These are phyloP conservation scores for Oryctes rhinoceros DNA, from an alignment of 1,140 invertebrate genomes.

Conservation along the genomic window DNA sequence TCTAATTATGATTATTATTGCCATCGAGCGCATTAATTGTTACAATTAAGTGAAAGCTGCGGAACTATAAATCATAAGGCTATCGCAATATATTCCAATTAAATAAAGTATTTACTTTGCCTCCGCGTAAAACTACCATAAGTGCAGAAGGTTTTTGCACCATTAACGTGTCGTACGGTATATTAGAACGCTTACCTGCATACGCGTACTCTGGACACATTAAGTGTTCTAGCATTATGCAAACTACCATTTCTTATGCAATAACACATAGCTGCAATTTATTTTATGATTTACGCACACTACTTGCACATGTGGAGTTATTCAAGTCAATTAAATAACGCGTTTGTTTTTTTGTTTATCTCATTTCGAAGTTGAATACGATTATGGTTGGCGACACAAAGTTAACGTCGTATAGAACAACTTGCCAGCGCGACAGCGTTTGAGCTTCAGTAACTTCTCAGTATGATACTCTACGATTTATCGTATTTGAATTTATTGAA, in stretches of 20 bases:
- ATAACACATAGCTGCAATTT: constrained; percentile 13
- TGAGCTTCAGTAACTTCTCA: too few relatives aligned
- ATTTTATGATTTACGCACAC: constrained; percentile 28
- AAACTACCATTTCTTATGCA: constrained; percentile 22
- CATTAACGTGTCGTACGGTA: constrained; percentile 9
- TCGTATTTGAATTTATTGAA: too few relatives aligned
- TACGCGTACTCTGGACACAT: background rate
- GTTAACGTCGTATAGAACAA: too few relatives aligned
- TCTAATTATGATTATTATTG: constrained; percentile 20
- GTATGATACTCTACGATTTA: too few relatives aligned
- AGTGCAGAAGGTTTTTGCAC: background rate
- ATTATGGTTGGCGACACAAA: too few relatives aligned
- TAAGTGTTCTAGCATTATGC: background rate
- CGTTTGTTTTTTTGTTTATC: background rate
- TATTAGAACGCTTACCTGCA: background rate
- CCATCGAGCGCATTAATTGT: background rate
- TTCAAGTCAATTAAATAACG: background rate
- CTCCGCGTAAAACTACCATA: background rate
- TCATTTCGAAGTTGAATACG: too few relatives aligned
- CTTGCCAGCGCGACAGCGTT: too few relatives aligned
- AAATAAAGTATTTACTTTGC: background rate
- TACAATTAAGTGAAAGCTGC: constrained; percentile 16
- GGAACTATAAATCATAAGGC: constrained; percentile 15
- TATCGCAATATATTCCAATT: background rate
- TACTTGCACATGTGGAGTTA: background rate